A percentile compares a stretch with the other conserved stretches of the same genome.
These are phyloP conservation scores for Parnassius smintheus DNA, from an alignment of 2,888 invertebrate species.

Conservation along the genomic window DNA sequence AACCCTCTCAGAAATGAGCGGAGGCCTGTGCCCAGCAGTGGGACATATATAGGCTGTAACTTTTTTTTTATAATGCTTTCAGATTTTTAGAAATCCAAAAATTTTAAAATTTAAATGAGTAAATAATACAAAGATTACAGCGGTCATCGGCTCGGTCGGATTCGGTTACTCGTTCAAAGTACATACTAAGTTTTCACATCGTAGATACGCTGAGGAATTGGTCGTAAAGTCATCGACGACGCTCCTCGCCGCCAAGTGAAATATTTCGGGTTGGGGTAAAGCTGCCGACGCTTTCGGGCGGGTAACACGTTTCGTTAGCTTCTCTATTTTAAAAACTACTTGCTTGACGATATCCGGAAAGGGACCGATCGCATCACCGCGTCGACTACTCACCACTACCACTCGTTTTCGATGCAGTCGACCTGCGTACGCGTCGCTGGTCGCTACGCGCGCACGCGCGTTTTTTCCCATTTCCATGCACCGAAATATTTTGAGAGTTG, in stretches of 20 bases:
- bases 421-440: conserved; percentile 74
- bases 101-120: no score
- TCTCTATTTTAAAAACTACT: conserved; percentile 79
- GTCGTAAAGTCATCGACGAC: conserved; percentile 30
- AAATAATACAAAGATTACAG: conserved; percentile 4
- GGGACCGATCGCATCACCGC: conserved; percentile 48
- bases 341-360: conserved; percentile 77
- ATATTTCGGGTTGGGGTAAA: conserved; percentile 75
- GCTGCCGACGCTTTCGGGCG: conserved; percentile 75
- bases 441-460: conserved; percentile 74
- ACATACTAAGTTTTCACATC: conserved; percentile 4
- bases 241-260: conserved; percentile 64
- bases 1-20: no score
- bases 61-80: no score
- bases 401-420: conserved; percentile 77
- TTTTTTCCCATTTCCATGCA: conserved; percentile 54
- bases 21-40: no score
- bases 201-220: conserved; percentile 15
- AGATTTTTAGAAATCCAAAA: no score
- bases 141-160: not conserved
- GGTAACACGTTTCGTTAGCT: conserved; percentile 78
- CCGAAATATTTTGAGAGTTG: conserved; percentile 58
- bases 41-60: no score
- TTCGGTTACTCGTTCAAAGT: not conserved
- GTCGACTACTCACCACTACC: conserved; percentile 52